These are phyloP conservation scores for Reticulitermes speratus DNA, from an alignment of 1,140 invertebrate genomes.

Conservation along the genomic window DNA sequence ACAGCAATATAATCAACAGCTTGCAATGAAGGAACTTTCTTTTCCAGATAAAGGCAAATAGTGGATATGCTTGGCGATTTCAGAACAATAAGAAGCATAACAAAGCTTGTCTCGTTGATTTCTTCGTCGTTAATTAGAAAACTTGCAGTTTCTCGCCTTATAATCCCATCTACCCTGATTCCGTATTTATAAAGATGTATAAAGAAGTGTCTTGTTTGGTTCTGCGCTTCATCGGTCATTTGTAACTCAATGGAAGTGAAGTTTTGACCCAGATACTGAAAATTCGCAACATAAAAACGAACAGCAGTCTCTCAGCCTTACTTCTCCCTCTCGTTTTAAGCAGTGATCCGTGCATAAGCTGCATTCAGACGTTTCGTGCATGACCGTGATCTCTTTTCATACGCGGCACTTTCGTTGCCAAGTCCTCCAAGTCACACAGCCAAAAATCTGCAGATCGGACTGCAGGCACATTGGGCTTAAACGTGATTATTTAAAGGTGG, in stretches of 20 bases:
- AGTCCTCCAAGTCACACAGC: no score
- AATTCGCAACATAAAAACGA: not conserved
- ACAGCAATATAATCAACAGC: no score
- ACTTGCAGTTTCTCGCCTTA: not conserved
- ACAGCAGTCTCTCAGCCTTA: not conserved
- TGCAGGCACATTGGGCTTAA: no score
- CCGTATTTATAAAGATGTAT: not conserved
- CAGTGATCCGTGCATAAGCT: not conserved
- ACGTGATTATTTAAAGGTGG: no score
- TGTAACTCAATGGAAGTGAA: not conserved
- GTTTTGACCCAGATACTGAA: constrained; percentile 1
- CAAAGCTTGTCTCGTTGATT: not conserved
- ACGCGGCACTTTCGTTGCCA: not conserved
- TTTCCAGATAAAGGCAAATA: not conserved
- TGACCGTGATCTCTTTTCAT: not conserved
- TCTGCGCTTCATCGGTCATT: constrained; percentile 17
- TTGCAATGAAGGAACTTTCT: not conserved
- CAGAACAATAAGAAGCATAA: not conserved
- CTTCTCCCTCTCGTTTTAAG: no score
- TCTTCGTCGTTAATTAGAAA: not conserved
- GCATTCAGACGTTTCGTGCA: not conserved
- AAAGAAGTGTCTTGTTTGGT: not conserved
- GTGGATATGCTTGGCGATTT: not conserved
- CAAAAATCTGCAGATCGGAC: no score
- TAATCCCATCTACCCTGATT: not conserved